Evolutionary conservation across 2,888 invertebrate species (phyloP).

Genomic region (Oscheius myriophilus): DNA sequence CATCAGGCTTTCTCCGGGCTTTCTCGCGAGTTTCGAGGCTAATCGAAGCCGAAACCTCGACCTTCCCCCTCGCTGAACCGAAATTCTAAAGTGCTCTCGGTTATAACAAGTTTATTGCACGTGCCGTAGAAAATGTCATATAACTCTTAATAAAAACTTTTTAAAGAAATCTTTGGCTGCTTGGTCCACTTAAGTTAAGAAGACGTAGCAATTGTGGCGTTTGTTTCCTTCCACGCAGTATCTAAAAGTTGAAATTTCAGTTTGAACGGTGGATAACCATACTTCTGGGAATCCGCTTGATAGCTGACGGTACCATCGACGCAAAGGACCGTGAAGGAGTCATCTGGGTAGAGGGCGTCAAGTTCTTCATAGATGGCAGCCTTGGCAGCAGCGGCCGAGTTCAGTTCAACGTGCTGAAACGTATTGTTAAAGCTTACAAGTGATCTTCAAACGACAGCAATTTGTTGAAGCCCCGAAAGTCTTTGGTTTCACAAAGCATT

Average conservation of each 20-base stretch:
- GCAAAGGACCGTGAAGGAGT: conserved; percentile 43
- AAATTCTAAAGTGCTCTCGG: too few relatives aligned
- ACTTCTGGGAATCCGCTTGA: conserved; percentile 41
- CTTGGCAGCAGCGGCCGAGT: conserved; percentile 19
- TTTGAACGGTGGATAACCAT: not conserved
- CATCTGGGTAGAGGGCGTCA: conserved; percentile 43
- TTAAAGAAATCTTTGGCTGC: too few relatives aligned
- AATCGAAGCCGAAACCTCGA: too few relatives aligned
- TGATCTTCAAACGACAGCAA: too few relatives aligned
- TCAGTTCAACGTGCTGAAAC: conserved; percentile 11
- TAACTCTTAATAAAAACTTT: too few relatives aligned
- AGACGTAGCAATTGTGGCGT: conserved; percentile 30
- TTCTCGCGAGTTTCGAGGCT: too few relatives aligned
- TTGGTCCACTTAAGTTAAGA: conserved; percentile 26
- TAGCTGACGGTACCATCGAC: conserved; percentile 41
- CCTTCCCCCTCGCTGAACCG: too few relatives aligned
- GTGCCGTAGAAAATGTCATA: too few relatives aligned
- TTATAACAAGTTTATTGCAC: too few relatives aligned
- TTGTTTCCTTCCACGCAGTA: conserved; percentile 31
- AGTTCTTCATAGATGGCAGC: conserved; percentile 43
- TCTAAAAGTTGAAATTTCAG: not conserved
- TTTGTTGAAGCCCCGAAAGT: too few relatives aligned
- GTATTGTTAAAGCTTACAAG: not conserved
- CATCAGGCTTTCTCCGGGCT: too few relatives aligned
- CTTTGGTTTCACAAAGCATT: too few relatives aligned